phyloP scores from a whole-genome alignment of 2,888 invertebrate species.

The Trileptium ribeirensis region DNA sequence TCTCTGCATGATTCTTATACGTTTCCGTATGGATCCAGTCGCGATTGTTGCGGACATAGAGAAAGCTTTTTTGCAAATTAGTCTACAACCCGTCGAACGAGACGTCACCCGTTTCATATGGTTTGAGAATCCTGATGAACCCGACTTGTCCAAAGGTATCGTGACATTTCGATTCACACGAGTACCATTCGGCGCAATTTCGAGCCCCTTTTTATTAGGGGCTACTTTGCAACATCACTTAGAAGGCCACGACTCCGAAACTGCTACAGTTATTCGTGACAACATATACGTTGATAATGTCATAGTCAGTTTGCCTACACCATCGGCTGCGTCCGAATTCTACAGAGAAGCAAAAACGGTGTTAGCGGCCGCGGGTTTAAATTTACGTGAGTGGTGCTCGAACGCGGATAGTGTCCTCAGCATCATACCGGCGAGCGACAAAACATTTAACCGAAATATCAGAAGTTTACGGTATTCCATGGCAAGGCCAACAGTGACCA shows the following conservation, averaged over 20 bases:
- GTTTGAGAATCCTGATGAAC: conserved; percentile 13
- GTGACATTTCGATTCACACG: conserved; percentile 30
- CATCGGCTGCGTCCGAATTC: conserved; percentile 12
- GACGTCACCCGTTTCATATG: conserved; percentile 32
- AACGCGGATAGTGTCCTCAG: background rate
- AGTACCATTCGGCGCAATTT: conserved; percentile 34
- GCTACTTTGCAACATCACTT: conserved; percentile 14
- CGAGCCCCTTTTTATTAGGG: conserved; percentile 31
- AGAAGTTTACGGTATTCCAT: no score
- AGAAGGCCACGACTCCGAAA: background rate
- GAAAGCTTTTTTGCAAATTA: conserved; percentile 22
- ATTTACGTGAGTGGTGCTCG: conserved; percentile 19
- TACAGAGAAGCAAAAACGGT: conserved; percentile 26
- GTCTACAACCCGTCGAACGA: conserved; percentile 28
- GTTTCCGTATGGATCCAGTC: conserved; percentile 29
- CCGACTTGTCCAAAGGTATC: conserved; percentile 28
- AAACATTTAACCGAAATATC: background rate
- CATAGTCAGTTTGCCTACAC: background rate
- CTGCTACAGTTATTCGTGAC: background rate
- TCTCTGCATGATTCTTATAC: conserved; percentile 27
- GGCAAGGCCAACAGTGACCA: conserved; percentile 15
- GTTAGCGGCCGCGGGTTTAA: conserved; percentile 21
- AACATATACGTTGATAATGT: conserved; percentile 36
- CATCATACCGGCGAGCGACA: background rate
- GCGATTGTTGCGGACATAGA: conserved; percentile 32